Conservation (phyloP, 2,113 vertebrate genomes). For the Baryphthengus martii region DNA sequence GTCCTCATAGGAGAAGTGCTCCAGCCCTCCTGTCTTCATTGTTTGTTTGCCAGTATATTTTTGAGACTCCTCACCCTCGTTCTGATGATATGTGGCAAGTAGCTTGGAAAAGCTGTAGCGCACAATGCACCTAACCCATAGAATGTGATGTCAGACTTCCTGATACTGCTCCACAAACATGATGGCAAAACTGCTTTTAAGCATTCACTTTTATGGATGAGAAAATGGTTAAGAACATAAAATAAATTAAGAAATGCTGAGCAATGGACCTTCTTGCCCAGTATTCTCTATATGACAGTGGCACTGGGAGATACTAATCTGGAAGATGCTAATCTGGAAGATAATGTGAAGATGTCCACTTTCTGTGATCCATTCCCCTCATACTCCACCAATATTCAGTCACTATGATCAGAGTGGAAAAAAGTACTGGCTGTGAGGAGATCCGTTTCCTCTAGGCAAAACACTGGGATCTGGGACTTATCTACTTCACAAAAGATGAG, state of each 20-base stretch:
- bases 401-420: not conserved
- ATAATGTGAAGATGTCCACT: not conserved
- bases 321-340: not conserved
- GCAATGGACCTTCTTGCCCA: not conserved
- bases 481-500: not conserved
- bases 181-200: not conserved
- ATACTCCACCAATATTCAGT: not conserved
- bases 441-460: not conserved
- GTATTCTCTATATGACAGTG: not conserved
- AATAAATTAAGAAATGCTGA: not conserved
- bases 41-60: not conserved
- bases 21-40: too few species aligned
- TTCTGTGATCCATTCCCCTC: not conserved
- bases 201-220: not conserved
- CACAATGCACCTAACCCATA: accelerated
- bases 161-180: not conserved
- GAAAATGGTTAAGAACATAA: not conserved
- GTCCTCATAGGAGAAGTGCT: too few species aligned
- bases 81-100: not conserved
- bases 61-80: not conserved
- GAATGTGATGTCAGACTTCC: not conserved
- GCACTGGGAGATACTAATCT: not conserved
- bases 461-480: not conserved
- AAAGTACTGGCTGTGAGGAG: not conserved
- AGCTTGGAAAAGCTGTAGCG: not conserved